Conservation (phyloP, 2,113 vertebrate genomes). For the Nymphicus hollandicus region DNA sequence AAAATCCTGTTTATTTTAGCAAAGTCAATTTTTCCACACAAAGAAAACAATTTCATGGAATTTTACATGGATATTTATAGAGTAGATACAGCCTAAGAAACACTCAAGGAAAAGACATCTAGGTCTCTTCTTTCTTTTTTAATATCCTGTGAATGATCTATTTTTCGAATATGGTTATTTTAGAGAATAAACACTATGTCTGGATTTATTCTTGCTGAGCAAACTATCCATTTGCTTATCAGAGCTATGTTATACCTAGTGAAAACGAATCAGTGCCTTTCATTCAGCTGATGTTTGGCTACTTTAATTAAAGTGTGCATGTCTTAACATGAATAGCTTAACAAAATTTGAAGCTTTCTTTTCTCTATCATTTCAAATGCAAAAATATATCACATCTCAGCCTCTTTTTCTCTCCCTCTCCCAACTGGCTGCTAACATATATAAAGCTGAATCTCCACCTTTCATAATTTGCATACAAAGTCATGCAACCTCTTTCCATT, state of each 20-base stretch:
- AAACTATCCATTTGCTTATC: not conserved
- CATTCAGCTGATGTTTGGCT: not conserved
- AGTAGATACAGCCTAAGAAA: not conserved
- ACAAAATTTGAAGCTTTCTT: not conserved
- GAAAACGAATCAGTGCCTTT: not conserved
- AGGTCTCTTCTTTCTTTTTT: not conserved
- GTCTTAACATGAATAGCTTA: not conserved
- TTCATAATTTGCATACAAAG: slow-evolving; percentile 4
- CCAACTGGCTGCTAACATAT: not conserved
- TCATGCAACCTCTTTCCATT: not conserved
- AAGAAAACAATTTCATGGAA: not conserved
- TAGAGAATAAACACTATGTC: not conserved
- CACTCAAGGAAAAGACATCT: not conserved
- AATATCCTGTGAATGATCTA: not conserved
- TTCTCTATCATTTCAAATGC: not conserved
- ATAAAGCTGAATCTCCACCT: not conserved
- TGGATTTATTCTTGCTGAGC: not conserved
- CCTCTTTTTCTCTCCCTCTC: not conserved
- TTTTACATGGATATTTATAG: not conserved
- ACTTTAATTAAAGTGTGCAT: not conserved
- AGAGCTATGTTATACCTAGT: not conserved
- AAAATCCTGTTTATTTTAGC: not conserved
- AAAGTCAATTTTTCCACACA: not conserved
- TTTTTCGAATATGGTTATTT: not conserved
- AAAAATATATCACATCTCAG: not conserved